Percentiles rank a stretch among this genome's conserved stretches.
Conservation (phyloP, 2,888 invertebrate genomes). For the Amorpha juglandis region DNA sequence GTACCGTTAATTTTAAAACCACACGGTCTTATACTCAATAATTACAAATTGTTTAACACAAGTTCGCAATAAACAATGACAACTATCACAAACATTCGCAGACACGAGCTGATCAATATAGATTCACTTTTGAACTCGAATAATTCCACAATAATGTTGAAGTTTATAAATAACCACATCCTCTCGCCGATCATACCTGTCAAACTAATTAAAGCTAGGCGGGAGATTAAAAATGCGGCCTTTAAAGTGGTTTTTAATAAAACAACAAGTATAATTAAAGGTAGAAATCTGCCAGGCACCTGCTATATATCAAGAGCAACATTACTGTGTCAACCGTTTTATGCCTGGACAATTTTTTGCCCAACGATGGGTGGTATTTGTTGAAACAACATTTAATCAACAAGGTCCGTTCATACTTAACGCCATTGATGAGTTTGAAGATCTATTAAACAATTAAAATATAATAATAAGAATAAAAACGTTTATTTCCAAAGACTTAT, state of each 20-base stretch:
- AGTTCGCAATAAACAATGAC: constrained; percentile 2
- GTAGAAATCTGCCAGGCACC: constrained; percentile 55
- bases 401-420: constrained; percentile 14
- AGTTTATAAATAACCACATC: constrained; percentile 30
- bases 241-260: constrained; percentile 25
- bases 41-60: neutral
- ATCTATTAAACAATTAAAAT: constrained; percentile 13
- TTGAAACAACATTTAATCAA: neutral
- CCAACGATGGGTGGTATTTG: neutral
- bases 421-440: neutral
- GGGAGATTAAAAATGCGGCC: constrained; percentile 26
- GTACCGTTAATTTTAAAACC: no score
- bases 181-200: constrained; percentile 25
- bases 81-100: neutral
- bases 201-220: constrained; percentile 30
- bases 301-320: constrained; percentile 50
- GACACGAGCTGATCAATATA: constrained; percentile 13
- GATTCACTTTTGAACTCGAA: neutral
- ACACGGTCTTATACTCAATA: no score
- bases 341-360: constrained; percentile 46
- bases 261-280: constrained; percentile 42
- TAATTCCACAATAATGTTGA: constrained; percentile 11
- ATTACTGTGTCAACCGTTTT: constrained; percentile 51
- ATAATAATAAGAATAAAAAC: no score
- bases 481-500: no score